phyloP scores from a whole-genome alignment of 2,797 vertebrate species.

The Erpetoichthys calabaricus region DNA sequence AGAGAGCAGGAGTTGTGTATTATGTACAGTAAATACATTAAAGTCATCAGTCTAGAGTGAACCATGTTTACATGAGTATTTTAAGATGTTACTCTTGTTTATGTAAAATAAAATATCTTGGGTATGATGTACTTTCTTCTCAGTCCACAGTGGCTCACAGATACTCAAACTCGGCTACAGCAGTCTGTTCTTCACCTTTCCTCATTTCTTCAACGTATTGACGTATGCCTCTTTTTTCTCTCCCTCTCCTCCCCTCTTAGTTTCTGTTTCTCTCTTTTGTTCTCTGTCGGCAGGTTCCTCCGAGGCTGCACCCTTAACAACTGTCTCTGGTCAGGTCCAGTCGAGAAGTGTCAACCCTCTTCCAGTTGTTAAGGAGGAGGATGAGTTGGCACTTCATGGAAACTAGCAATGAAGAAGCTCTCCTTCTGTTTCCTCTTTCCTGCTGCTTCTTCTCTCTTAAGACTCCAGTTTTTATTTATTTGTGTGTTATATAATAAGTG shows the following conservation, averaged over 20 bases:
- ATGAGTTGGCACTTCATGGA: slow-evolving; percentile 42
- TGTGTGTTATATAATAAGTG: background rate
- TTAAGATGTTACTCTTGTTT: background rate
- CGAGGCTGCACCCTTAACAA: slow-evolving; percentile 46
- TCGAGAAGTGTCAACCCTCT: slow-evolving; percentile 39
- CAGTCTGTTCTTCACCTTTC: background rate
- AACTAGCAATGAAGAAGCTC: slow-evolving; percentile 18
- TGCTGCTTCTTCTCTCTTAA: background rate
- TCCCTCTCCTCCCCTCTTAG: slow-evolving; percentile 21
- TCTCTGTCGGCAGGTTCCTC: slow-evolving; percentile 31
- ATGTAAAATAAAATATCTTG: too few relatives aligned
- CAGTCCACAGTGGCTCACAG: too few relatives aligned
- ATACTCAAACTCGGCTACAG: too few relatives aligned
- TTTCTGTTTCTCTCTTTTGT: slow-evolving; percentile 6
- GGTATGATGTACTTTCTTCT: too few relatives aligned
- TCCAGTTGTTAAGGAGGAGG: slow-evolving; percentile 54
- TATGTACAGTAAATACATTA: too few relatives aligned
- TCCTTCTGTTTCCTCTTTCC: background rate
- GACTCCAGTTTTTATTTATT: background rate
- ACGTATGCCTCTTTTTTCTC: slow-evolving; percentile 9
- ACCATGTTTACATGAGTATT: too few relatives aligned
- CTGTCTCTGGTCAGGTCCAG: slow-evolving; percentile 63
- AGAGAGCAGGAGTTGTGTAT: too few relatives aligned
- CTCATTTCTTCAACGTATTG: background rate
- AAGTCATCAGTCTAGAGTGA: too few relatives aligned